These are phyloP conservation scores for Acrobasis repandana DNA, from an alignment of 2,888 invertebrate genomes.

Conservation along the genomic window DNA sequence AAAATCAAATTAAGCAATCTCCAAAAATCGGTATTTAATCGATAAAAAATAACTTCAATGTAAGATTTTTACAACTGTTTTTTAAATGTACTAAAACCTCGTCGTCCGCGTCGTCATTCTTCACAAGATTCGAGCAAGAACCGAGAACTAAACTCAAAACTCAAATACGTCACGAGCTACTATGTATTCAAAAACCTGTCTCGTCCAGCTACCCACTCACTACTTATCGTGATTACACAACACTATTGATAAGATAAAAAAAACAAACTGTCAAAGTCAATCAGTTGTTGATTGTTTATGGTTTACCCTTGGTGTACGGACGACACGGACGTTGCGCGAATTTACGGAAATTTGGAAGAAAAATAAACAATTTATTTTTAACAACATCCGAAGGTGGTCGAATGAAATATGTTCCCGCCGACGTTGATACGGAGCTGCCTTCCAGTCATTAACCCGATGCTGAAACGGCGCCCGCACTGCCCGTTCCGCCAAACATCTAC, in stretches of 20 bases:
- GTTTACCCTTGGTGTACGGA: background rate
- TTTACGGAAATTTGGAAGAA: conserved; percentile 39
- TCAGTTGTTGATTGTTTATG: background rate
- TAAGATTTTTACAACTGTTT: too few relatives aligned
- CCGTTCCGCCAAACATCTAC: conserved; percentile 71
- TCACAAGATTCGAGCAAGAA: too few relatives aligned
- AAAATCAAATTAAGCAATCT: background rate
- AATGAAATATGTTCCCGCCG: conserved; percentile 73
- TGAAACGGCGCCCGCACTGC: conserved; percentile 67
- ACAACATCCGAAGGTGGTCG: conserved; percentile 52
- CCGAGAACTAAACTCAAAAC: too few relatives aligned
- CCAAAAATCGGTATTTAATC: conserved; percentile 2
- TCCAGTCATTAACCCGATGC: conserved; percentile 76
- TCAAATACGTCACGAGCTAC: too few relatives aligned
- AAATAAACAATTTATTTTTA: conserved; percentile 65
- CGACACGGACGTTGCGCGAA: conserved; percentile 31
- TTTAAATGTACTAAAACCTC: too few relatives aligned
- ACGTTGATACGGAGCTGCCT: conserved; percentile 76
- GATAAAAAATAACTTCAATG: background rate
- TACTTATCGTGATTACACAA: background rate
- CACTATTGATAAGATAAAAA: background rate
- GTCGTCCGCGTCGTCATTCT: too few relatives aligned
- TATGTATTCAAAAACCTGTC: background rate
- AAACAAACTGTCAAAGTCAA: conserved; percentile 4
- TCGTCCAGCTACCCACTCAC: background rate